phyloP scores from a whole-genome alignment of 2,113 vertebrate species.

The Amblyopsis rosae region DNA sequence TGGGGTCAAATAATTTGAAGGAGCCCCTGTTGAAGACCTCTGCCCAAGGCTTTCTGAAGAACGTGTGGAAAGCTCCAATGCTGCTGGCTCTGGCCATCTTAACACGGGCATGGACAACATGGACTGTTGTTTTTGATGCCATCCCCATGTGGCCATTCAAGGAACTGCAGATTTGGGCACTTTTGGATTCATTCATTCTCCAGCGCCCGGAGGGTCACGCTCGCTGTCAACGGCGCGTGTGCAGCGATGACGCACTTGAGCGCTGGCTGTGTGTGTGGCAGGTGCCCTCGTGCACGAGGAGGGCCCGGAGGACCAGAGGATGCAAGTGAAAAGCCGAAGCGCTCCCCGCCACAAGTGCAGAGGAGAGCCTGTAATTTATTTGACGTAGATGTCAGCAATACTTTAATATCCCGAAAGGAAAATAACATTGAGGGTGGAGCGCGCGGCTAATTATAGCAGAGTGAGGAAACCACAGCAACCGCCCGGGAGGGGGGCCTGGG shows the following conservation, averaged over 20 bases:
- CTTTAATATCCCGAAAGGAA: conserved; percentile 61
- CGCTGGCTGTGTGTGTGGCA: conserved; percentile 6
- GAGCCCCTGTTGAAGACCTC: too few species aligned
- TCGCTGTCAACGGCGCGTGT: too few species aligned
- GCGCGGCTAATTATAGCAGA: conserved; percentile 64
- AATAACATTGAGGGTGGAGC: conserved; percentile 60
- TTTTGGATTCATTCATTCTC: too few species aligned
- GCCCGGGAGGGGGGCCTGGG: conserved; percentile 35
- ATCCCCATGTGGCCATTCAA: too few species aligned
- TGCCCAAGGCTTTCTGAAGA: too few species aligned
- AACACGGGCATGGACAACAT: too few species aligned
- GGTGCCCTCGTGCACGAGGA: conserved; percentile 26
- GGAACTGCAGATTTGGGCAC: too few species aligned
- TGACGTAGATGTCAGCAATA: conserved; percentile 62
- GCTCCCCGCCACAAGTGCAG: conserved; percentile 46
- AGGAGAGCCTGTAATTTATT: conserved; percentile 61
- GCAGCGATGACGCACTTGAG: neutral
- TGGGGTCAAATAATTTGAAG: too few species aligned
- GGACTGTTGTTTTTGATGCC: too few species aligned
- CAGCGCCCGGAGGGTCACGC: too few species aligned
- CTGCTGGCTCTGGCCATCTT: too few species aligned
- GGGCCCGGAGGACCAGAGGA: conserved; percentile 10
- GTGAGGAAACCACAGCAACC: conserved; percentile 61
- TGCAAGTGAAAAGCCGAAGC: conserved; percentile 16
- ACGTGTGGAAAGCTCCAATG: too few species aligned